Percentiles rank a stretch among this genome's conserved stretches.
phyloP scores from a whole-genome alignment of 2,113 vertebrate genomes.

The Sebastes schlegelii region DNA sequence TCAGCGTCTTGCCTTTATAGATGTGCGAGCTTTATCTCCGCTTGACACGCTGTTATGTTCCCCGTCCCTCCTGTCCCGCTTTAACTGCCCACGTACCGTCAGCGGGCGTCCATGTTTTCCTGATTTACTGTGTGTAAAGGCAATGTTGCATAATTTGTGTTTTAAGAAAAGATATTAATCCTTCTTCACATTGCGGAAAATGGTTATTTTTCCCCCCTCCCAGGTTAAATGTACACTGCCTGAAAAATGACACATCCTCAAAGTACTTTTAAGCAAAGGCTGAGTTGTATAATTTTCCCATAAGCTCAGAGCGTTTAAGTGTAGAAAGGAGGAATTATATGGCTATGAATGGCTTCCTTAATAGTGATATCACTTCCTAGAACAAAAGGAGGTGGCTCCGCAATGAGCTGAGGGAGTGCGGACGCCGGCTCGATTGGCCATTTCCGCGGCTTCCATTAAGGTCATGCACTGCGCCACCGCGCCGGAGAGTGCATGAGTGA shows the following conservation, averaged over 20 bases:
- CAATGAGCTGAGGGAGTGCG: slow-evolving; percentile 79
- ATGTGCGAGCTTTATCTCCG: slow-evolving; percentile 60
- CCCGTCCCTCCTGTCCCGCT: slow-evolving; percentile 43
- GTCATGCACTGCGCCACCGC: slow-evolving; percentile 86
- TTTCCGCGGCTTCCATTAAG: slow-evolving; percentile 86
- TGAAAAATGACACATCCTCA: slow-evolving; percentile 84
- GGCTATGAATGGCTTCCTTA: slow-evolving; percentile 81
- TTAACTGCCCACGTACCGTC: slow-evolving; percentile 55
- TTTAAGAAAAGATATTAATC: slow-evolving; percentile 78
- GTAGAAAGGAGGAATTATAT: slow-evolving; percentile 83
- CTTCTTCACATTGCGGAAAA: slow-evolving; percentile 57
- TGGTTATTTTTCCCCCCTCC: slow-evolving; percentile 58
- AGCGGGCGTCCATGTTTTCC: slow-evolving; percentile 38
- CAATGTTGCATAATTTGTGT: slow-evolving; percentile 75
- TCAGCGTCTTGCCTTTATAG: slow-evolving; percentile 40
- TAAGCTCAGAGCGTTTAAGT: slow-evolving; percentile 83
- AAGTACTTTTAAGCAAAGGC: slow-evolving; percentile 80
- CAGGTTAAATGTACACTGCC: slow-evolving; percentile 77
- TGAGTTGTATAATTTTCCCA: slow-evolving; percentile 86
- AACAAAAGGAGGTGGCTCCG: slow-evolving; percentile 82
- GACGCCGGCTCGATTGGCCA: slow-evolving; percentile 87
- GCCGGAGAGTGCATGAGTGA: slow-evolving; percentile 87
- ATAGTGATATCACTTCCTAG: slow-evolving; percentile 83
- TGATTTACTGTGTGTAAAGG: slow-evolving; percentile 77
- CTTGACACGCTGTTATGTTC: slow-evolving; percentile 62